A percentile compares a stretch with the other conserved stretches of the same genome.
Evolutionary conservation across 2,113 vertebrate genomes (phyloP).

Genomic region (Larimichthys crocea): DNA sequence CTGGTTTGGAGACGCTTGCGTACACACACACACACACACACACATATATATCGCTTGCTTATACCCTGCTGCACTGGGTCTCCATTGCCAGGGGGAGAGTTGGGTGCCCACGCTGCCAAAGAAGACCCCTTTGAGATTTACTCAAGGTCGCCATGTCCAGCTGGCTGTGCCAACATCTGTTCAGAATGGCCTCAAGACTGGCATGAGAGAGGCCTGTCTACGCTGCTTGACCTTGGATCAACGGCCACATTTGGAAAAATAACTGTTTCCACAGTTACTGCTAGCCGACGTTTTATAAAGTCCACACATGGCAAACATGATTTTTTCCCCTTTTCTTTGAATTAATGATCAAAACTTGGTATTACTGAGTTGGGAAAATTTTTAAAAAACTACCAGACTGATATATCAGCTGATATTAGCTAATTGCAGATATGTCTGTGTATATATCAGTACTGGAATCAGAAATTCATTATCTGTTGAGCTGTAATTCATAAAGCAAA

Average conservation of each 20-base stretch:
- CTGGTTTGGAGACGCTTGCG: slow-evolving; percentile 53
- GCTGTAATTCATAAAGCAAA: too few species aligned
- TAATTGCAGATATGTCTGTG: not conserved
- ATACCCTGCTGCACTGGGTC: slow-evolving; percentile 61
- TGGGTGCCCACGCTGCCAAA: slow-evolving; percentile 77
- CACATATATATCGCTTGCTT: slow-evolving; percentile 38
- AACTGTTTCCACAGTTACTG: not conserved
- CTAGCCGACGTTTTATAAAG: not conserved
- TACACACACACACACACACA: slow-evolving; percentile 19
- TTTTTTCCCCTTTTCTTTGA: not conserved
- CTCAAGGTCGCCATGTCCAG: slow-evolving; percentile 82
- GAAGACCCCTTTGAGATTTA: slow-evolving; percentile 76
- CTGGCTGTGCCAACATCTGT: slow-evolving; percentile 82
- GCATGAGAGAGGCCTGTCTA: slow-evolving; percentile 70
- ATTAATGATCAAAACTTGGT: not conserved
- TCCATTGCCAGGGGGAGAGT: slow-evolving; percentile 67
- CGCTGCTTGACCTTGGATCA: slow-evolving; percentile 74
- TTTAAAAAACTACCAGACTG: not conserved
- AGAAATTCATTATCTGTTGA: not conserved
- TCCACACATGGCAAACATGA: not conserved
- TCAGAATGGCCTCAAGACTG: slow-evolving; percentile 80
- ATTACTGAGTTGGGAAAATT: not conserved
- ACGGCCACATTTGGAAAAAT: slow-evolving; percentile 38
- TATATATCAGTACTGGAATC: too few species aligned
- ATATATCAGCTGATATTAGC: not conserved